Percentiles rank a stretch among this genome's conserved stretches.
phyloP scores from a whole-genome alignment of 1,140 invertebrate genomes.

The Scaptodrosophila lebanonensis region DNA sequence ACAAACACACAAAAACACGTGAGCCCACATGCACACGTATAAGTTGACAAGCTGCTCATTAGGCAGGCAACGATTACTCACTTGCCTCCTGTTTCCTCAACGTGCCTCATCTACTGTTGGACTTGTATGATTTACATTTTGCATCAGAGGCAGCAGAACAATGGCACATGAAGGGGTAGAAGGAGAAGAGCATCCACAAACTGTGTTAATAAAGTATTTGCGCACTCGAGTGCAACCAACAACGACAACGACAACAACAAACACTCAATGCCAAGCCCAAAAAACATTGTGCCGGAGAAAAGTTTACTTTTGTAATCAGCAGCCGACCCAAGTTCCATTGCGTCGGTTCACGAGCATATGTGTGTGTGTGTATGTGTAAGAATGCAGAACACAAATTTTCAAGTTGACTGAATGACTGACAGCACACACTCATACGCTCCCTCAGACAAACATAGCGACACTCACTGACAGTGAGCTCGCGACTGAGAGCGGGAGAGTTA shows the following conservation, averaged over 20 bases:
- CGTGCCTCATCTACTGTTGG: conserved; percentile 1
- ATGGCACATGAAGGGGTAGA: too few relatives aligned
- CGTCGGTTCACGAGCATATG: conserved; percentile 9
- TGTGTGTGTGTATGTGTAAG: conserved; percentile 45
- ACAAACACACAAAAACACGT: too few relatives aligned
- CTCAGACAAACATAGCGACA: background rate
- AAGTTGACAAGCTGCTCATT: conserved; percentile 40
- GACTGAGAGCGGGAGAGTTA: conserved; percentile 35
- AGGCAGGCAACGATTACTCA: conserved; percentile 14
- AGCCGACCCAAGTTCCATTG: conserved; percentile 50
- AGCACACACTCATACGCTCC: too few relatives aligned
- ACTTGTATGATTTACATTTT: conserved; percentile 35
- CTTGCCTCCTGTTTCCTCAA: background rate
- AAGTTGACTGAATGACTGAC: conserved; percentile 24
- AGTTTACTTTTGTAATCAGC: conserved; percentile 70
- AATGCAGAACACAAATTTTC: conserved; percentile 38
- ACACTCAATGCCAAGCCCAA: conserved; percentile 8
- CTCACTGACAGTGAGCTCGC: background rate
- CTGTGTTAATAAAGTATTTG: conserved; percentile 71
- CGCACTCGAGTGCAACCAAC: conserved; percentile 57
- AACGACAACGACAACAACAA: conserved; percentile 2
- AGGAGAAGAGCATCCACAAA: conserved; percentile 24
- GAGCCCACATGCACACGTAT: background rate
- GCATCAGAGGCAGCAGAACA: background rate
- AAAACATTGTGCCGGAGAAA: conserved; percentile 1